Evolutionary conservation across 2,113 vertebrate genomes (phyloP), one percentile per base, ranked within the genome.

Genomic region (Anseranas semipalmata): DNA sequence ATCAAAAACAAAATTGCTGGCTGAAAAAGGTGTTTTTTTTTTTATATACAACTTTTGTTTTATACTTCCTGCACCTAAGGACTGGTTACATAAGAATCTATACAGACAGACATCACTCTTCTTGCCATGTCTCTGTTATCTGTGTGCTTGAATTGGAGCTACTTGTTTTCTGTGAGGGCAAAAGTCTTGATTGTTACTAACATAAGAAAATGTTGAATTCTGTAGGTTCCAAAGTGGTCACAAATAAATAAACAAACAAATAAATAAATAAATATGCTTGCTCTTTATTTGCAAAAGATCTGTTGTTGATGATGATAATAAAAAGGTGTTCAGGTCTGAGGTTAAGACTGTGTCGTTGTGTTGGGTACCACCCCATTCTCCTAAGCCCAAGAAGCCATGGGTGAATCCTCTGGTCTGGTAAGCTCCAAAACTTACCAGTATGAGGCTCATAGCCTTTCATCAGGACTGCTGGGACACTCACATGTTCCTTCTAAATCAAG

Each of bases 281-380:
- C 9, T 74, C 4, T 74, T 0, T 78, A 21, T 63, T 75, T 92
- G 62, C 37, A 86, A 79, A 89, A 0, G 1, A 16, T 82, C 52
- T 56, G 2, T 53, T 39, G 16, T 2, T 76, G 45, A 2, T 83
- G 53, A 52, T 43, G 20, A 32, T 48, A 90, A 28, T 9, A 74
- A 79, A 87, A 43, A 56, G 18, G 8, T 73, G 53, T 43, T 89
- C 37, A 35, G 35, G 46, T 65, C 19, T 13, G 78, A 79, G 8
- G 8, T 73, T 56, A 58, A 14, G n/a, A 2, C 0, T 9, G 12
- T 3, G 3, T 15, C 35, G 9, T 12, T 45, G 18, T 76, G 1
- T 41, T 66, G 62, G 32, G 25, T 72, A 21, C 45, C 15, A 15
- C 2, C 0, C 5, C 0, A 0, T 83, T 71, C 18, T 89, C 25